phyloP scores from a whole-genome alignment of 2,797 vertebrate genomes.

The Platyrinchus mystaceus region DNA sequence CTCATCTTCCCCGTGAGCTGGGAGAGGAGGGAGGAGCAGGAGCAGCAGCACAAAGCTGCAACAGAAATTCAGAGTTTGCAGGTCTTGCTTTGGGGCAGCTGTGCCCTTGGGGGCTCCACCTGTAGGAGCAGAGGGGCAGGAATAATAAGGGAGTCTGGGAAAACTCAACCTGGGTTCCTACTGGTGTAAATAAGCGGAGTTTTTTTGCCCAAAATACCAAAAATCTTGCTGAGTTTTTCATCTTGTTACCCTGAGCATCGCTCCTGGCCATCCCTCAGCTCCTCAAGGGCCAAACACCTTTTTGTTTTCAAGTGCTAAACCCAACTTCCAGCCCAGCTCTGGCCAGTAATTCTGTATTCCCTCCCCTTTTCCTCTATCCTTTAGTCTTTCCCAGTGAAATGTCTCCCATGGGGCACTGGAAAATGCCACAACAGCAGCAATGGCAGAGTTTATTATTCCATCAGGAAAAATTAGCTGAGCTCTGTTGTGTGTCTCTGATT shows the following conservation, averaged over 20 bases:
- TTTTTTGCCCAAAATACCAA: not conserved
- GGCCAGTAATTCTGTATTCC: not conserved
- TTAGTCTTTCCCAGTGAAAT: not conserved
- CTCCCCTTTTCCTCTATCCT: not conserved
- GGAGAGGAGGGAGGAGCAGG: not conserved
- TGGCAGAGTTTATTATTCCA: not conserved
- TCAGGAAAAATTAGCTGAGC: not conserved
- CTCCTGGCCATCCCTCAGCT: not conserved
- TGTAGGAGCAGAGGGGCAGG: not conserved
- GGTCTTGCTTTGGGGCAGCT: not conserved
- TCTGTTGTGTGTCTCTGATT: not conserved
- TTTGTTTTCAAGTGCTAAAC: too few species aligned
- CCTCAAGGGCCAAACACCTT: not conserved
- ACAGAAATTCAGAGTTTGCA: not conserved
- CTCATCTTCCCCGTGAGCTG: not conserved
- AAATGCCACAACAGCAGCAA: not conserved
- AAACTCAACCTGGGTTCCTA: not conserved
- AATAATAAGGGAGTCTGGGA: too few species aligned
- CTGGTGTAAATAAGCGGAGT: not conserved
- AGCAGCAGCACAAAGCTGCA: not conserved
- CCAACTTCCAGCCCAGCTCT: not conserved
- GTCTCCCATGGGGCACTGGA: not conserved
- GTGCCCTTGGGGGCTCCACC: not conserved
- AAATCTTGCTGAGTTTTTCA: not conserved
- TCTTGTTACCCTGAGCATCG: accelerated